phyloP scores from a whole-genome alignment of 1,140 invertebrate genomes.

The Medauroidea extradentata region DNA sequence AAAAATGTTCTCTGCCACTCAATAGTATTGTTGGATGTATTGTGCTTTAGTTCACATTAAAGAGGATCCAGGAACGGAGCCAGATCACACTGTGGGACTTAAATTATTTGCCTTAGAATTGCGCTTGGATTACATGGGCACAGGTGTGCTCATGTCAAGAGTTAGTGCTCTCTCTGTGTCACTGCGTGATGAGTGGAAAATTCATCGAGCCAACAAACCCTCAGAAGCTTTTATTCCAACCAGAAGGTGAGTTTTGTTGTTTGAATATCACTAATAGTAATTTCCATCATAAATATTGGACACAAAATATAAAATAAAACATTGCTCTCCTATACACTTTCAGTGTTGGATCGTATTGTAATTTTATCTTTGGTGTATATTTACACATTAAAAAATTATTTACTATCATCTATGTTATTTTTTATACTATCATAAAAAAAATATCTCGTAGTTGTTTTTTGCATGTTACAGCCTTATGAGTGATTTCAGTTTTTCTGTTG shows the following conservation, averaged over 20 bases:
- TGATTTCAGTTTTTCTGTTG: too few species aligned
- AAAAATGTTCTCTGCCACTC: too few species aligned
- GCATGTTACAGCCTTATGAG: too few species aligned
- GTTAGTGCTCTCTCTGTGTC: slow-evolving; percentile 77
- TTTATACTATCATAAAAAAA: too few species aligned
- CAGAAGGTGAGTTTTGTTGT: slow-evolving; percentile 23
- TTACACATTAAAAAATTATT: neutral
- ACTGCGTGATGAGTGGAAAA: slow-evolving; percentile 79
- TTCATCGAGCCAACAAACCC: slow-evolving; percentile 42
- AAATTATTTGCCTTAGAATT: slow-evolving; percentile 81
- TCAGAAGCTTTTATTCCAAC: slow-evolving; percentile 28
- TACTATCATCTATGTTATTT: too few species aligned
- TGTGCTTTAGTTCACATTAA: slow-evolving; percentile 67
- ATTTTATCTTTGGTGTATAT: neutral
- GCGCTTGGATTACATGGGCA: slow-evolving; percentile 94
- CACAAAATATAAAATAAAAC: neutral
- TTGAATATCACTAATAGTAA: too few species aligned
- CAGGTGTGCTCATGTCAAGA: slow-evolving; percentile 84
- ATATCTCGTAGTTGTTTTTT: too few species aligned
- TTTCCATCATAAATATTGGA: too few species aligned
- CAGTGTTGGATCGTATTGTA: neutral
- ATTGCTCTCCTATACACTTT: neutral
- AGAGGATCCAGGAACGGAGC: slow-evolving; percentile 85
- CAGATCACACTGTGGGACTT: slow-evolving; percentile 82
- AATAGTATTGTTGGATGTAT: neutral